Base-by-base conservation (phyloP, 2,797 vertebrate species). In the Halcyon chelicuti region DNA sequence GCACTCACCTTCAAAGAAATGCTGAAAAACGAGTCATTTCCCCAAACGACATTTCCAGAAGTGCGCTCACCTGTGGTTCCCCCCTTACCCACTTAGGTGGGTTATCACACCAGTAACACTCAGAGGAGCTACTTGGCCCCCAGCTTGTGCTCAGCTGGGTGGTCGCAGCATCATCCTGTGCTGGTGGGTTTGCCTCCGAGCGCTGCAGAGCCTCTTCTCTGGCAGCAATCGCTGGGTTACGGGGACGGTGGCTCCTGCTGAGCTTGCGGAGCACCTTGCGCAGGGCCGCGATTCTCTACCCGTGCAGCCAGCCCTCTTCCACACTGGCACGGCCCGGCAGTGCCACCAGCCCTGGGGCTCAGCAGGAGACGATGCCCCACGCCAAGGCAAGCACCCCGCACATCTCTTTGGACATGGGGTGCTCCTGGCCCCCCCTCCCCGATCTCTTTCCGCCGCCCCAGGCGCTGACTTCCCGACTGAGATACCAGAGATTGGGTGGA, bases 401-500 rank as follows among this genome's bases (percentile, higher is more conserved):
- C 6, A 12, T 55, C 63, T 85, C 67, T 19, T 19, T 9, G 85
- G 94, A 85, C 74, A 11, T 14, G 3, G 0, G 35, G 13, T 0
- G 23, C 73, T 88, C 85, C 90, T 35, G 63, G 74, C 75, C 86
- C n/a, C 51, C 70, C 65, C 46, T 29, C 7, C 2, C 0, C 25
- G 7, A 7, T 13, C 89, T 9, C 84, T 12, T 83, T 89, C 81
- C 23, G 4, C 94, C 31, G 87, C 93, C 72, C 44, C 72, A 33
- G 89, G 93, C 75, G 0, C 91, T 83, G 88, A 39, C 71, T 92
- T 72, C 91, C 88, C 29, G 3, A 4, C 83, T 7, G 76, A 79
- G 94, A 86, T 85, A 89, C 4, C 78, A 86, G 81, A 90, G 82
- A 75, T 62, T 42, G 91, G 57, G 14, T 54, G 84, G 87, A 91